Evolutionary conservation across 2,888 invertebrate genomes (phyloP).

Genomic region (Caenorhabditis sp.): DNA sequence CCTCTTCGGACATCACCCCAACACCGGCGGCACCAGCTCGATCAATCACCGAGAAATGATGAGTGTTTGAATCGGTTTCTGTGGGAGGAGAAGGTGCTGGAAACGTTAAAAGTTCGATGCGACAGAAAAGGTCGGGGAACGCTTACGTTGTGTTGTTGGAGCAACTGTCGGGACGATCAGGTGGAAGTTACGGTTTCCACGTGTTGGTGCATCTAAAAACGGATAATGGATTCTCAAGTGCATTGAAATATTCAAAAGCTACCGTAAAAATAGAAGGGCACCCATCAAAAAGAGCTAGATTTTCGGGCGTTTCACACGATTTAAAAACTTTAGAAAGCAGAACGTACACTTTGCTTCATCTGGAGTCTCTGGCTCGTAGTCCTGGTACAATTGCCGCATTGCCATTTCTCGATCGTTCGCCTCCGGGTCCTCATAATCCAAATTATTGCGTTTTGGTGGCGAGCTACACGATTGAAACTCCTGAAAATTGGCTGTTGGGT

Average conservation of each 20-base stretch:
- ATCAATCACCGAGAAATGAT: constrained; percentile 37
- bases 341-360: constrained; percentile 47
- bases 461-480: constrained; percentile 70
- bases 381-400: constrained; percentile 74
- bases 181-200: constrained; percentile 42
- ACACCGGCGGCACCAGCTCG: constrained; percentile 41
- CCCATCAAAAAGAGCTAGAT: too few relatives aligned
- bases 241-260: too few relatives aligned
- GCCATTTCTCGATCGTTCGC: constrained; percentile 70
- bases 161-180: constrained; percentile 21
- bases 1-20: constrained; percentile 31
- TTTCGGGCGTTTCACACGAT: too few relatives aligned
- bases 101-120: too few relatives aligned
- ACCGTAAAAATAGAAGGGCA: too few relatives aligned
- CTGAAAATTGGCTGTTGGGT: constrained; percentile 26
- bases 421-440: constrained; percentile 61
- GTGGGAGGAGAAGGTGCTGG: constrained; percentile 7
- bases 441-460: constrained; percentile 38
- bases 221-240: too few relatives aligned
- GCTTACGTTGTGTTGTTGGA: constrained; percentile 20
- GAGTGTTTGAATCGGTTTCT: constrained; percentile 1
- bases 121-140: too few relatives aligned
- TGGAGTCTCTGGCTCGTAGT: constrained; percentile 68
- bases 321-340: too few relatives aligned
- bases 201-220: constrained; percentile 16